Conservation (phyloP, 2,888 invertebrate species). For the Microchrysa polita region DNA sequence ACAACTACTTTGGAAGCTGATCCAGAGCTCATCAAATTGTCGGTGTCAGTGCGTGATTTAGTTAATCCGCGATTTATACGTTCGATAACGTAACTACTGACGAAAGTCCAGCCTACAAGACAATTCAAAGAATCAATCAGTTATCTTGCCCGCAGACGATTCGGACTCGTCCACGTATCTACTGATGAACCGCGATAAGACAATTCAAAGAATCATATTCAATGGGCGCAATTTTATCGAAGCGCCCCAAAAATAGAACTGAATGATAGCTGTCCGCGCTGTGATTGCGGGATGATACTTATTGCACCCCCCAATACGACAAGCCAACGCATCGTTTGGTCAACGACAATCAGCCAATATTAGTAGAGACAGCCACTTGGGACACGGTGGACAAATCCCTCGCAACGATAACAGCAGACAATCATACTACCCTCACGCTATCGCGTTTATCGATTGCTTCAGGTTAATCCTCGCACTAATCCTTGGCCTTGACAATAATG, state of each 20-base stretch:
- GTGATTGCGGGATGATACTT: slow-evolving; percentile 27
- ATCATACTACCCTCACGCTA: neutral
- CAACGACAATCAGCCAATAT: no score
- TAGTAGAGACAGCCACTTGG: no score
- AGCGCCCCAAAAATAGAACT: neutral
- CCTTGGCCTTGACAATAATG: slow-evolving; percentile 12
- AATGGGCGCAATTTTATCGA: slow-evolving; percentile 17
- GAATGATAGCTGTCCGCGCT: slow-evolving; percentile 11
- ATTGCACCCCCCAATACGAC: neutral
- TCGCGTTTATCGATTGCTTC: neutral
- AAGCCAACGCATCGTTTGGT: no score
- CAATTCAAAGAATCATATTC: neutral
- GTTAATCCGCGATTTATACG: no score
- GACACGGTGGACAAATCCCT: no score
- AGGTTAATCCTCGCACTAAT: slow-evolving; percentile 15
- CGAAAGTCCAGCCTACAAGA: no score
- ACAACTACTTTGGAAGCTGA: no score
- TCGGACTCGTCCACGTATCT: neutral
- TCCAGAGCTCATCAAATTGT: no score
- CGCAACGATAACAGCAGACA: neutral
- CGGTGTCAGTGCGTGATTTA: no score
- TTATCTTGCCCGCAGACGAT: no score
- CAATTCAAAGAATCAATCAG: no score
- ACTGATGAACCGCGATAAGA: slow-evolving; percentile 3
- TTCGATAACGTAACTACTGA: no score